A percentile compares a stretch with the other conserved stretches of the same genome.
Evolutionary conservation across 2,113 vertebrate species (phyloP).

Genomic region (Hystrix cristata): DNA sequence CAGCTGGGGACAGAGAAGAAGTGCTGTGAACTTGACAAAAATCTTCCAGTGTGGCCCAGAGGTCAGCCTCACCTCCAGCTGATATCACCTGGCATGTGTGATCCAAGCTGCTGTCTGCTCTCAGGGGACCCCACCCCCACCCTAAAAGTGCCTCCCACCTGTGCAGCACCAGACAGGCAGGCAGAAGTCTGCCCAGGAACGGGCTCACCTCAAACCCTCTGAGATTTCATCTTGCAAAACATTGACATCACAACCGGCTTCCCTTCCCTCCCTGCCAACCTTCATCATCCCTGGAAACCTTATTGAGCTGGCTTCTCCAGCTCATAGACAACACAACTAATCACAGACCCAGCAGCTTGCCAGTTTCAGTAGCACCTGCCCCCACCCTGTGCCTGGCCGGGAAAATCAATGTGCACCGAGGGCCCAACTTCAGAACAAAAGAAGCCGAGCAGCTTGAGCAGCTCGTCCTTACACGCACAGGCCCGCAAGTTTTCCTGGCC

Average conservation of each 20-base stretch:
- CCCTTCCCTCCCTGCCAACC: constrained; percentile 15
- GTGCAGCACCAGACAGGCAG: neutral
- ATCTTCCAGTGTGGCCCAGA: neutral
- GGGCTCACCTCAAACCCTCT: neutral
- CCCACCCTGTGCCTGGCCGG: neutral
- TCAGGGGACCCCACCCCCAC: neutral
- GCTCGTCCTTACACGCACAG: neutral
- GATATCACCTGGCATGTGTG: neutral
- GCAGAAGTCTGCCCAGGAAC: neutral
- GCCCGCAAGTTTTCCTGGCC: constrained; percentile 35
- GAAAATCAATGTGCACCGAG: constrained; percentile 48
- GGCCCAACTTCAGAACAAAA: constrained; percentile 68
- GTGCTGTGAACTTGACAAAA: neutral
- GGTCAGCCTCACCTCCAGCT: neutral
- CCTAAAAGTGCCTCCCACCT: neutral
- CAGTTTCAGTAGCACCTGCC: constrained; percentile 52
- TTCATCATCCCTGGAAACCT: constrained; percentile 25
- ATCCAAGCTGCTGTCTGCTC: neutral
- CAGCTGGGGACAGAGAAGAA: neutral
- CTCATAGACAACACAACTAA: constrained; percentile 56
- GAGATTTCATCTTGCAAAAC: neutral
- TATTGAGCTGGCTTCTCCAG: constrained; percentile 11
- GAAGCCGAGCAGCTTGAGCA: neutral
- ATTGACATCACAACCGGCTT: neutral
- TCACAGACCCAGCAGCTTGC: neutral